Base-by-base conservation (phyloP, 2,797 vertebrate genomes). In the Macropus fuliginosus region DNA sequence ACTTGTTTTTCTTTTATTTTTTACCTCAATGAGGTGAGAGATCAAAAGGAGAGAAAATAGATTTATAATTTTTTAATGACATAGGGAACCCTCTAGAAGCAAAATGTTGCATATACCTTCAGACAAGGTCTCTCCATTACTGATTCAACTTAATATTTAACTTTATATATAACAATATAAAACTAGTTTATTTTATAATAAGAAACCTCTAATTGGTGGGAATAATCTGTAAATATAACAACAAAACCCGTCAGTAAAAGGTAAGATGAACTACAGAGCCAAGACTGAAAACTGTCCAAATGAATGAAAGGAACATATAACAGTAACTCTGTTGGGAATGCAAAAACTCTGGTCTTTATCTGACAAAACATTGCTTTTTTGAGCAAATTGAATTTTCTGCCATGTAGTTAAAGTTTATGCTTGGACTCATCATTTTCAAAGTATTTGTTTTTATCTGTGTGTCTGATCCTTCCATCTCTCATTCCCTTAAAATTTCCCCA, bases 361-460 rank as follows among this genome's bases (percentile, higher is more conserved):
- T 91, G 52, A 12, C 13, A 31, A 93, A 66, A 57, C 12, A 95
- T 40, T 27, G 11, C n/a, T 92, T 92, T 91, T 91, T 2, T 52
- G 93, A 94, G 21, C 21, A 93, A 96, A 96, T 92, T 66, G 57
- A 92, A 91, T 92, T 92, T 96, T 91, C 94, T 95, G 56, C 95
- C 29, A 81, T 50, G 0, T 74, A 59, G 16, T 96, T 81, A 93
- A 96, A 92, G 50, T 54, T 55, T 92, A 94, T 74, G 40, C 54
- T 50, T 94, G 28, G 95, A 92, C 90, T 54, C 94, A 91, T 95
- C 66, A 96, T 96, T 96, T 91, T 13, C 56, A 54, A 96, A 56
- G 52, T 92, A 93, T 95, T 96, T 62, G 91, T 96, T 96, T 97
- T 95, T 89, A 93, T 96, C 96, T 95, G 59, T 97, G 91, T 97